phyloP scores from a whole-genome alignment of 1,140 invertebrate genomes.

The Dolichoris vasculosae region DNA sequence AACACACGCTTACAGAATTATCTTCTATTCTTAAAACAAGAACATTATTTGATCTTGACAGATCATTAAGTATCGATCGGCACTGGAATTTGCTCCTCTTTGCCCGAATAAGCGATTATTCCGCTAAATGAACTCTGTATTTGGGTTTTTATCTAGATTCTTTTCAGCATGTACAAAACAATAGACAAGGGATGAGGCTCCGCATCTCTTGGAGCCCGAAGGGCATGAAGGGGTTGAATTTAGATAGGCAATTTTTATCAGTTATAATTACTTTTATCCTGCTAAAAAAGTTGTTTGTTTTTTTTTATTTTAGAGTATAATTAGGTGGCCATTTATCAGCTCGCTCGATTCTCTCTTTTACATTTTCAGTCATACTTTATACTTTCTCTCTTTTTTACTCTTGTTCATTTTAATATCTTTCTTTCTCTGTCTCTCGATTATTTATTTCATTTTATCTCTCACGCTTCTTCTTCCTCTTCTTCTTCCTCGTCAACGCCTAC shows the following conservation, averaged over 20 bases:
- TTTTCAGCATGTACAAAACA: background rate
- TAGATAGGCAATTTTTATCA: constrained; percentile 12
- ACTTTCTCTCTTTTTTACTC: constrained; percentile 7
- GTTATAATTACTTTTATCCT: background rate
- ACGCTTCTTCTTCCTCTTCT: constrained; percentile 74
- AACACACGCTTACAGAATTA: background rate
- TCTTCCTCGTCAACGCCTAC: constrained; percentile 92
- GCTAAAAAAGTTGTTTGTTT: background rate
- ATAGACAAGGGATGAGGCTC: constrained; percentile 44
- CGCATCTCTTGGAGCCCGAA: constrained; percentile 59
- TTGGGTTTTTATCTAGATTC: background rate
- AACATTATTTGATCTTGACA: background rate
- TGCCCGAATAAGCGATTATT: background rate
- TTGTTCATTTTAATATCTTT: background rate
- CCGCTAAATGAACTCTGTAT: background rate
- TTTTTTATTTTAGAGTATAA: background rate
- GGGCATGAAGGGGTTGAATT: constrained; percentile 53
- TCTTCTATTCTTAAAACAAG: background rate
- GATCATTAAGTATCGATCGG: background rate
- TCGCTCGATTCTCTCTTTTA: background rate
- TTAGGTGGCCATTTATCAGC: background rate
- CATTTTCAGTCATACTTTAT: constrained; percentile 5
- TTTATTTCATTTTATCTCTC: constrained; percentile 24
- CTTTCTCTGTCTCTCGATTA: constrained; percentile 25
- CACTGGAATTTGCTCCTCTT: constrained; percentile 7